Percentiles rank a stretch among this genome's conserved stretches.
phyloP scores from a whole-genome alignment of 2,888 invertebrate genomes.

The Cantharis nigra region DNA sequence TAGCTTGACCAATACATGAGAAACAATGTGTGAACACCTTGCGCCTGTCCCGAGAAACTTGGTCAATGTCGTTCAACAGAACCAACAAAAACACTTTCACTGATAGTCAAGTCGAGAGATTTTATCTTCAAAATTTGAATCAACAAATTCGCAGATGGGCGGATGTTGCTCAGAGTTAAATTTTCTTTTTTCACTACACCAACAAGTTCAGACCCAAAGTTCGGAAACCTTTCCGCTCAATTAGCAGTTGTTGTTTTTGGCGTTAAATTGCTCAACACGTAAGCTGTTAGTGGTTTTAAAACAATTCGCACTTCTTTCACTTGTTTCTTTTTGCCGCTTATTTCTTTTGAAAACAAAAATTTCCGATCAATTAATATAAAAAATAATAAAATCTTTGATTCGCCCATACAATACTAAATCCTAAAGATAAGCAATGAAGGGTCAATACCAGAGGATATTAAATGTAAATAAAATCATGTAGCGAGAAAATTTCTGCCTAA shows the following conservation, averaged over 20 bases:
- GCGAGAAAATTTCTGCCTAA: too few species aligned
- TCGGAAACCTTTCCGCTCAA: neutral
- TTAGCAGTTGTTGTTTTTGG: neutral
- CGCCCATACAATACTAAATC: too few species aligned
- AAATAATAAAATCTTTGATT: too few species aligned
- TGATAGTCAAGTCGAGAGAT: neutral
- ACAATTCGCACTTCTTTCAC: too few species aligned
- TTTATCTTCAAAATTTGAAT: neutral
- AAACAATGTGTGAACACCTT: neutral
- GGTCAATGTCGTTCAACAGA: neutral
- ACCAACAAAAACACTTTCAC: neutral
- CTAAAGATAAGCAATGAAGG: too few species aligned
- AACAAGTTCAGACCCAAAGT: neutral
- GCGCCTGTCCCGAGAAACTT: neutral
- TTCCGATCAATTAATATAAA: too few species aligned
- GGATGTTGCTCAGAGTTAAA: neutral
- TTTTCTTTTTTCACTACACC: neutral
- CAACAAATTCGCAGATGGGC: too few species aligned
- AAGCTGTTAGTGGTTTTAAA: neutral
- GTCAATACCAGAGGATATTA: too few species aligned
- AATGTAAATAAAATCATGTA: too few species aligned
- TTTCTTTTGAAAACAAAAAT: too few species aligned
- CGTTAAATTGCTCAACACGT: neutral
- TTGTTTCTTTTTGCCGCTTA: too few species aligned
- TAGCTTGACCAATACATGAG: neutral